Conservation (phyloP, 1,140 invertebrate species). For the Drosophila lini region DNA sequence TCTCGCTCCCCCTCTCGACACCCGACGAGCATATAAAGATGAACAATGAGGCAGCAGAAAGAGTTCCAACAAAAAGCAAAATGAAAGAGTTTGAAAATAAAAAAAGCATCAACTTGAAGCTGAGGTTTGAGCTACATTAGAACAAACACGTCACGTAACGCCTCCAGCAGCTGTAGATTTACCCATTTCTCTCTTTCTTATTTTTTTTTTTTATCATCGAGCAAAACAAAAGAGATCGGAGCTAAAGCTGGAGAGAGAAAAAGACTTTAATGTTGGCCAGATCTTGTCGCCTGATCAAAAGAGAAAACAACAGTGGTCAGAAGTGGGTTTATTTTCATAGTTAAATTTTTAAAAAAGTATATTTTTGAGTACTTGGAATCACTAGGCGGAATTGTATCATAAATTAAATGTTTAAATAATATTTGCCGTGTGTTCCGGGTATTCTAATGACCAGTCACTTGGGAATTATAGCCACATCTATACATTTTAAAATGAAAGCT, state of each 20-base stretch:
- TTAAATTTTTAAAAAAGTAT: not conserved
- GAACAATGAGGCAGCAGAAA: conserved; percentile 78
- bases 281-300: conserved; percentile 67
- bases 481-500: not conserved
- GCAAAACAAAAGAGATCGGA: conserved; percentile 29
- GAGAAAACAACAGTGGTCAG: conserved; percentile 35
- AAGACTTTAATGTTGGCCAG: conserved; percentile 33
- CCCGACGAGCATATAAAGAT: conserved; percentile 54
- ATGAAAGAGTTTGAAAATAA: conserved; percentile 24
- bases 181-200: conserved; percentile 3
- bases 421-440: fast-evolving
- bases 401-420: not conserved
- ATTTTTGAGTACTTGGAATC: not conserved
- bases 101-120: conserved; percentile 29
- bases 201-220: not conserved
- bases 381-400: no score
- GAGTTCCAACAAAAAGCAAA: conserved; percentile 11
- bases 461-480: not conserved
- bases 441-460: not conserved
- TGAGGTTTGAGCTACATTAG: conserved; percentile 53
- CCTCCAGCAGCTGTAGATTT: conserved; percentile 46
- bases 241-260: conserved; percentile 3
- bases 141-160: conserved; percentile 74
- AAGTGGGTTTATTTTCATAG: not conserved
- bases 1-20: conserved; percentile 42